Percentiles rank a stretch among this genome's conserved stretches.
phyloP scores from a whole-genome alignment of 2,797 vertebrate genomes.

The Chromobotia macracanthus region DNA sequence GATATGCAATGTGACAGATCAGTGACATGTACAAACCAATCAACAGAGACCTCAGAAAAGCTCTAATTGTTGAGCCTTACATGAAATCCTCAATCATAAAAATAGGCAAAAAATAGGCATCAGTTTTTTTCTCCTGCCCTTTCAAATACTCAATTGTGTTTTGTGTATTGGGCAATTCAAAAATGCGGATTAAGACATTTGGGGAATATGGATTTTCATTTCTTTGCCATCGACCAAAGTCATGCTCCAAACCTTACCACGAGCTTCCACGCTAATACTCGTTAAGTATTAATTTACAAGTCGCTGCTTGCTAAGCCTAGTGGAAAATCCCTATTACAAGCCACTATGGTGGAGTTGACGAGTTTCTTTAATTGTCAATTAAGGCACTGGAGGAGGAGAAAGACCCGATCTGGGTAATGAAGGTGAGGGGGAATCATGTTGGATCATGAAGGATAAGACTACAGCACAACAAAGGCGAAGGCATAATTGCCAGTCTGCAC shows the following conservation, averaged over 20 bases:
- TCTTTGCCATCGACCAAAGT: slow-evolving; percentile 43
- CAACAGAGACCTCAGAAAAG: slow-evolving; percentile 10
- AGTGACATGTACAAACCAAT: neutral
- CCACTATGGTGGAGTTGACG: slow-evolving; percentile 64
- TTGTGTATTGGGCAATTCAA: slow-evolving; percentile 51
- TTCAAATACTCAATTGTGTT: slow-evolving; percentile 43
- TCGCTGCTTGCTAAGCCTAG: slow-evolving; percentile 70
- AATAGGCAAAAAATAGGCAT: neutral
- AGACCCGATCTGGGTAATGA: slow-evolving; percentile 58
- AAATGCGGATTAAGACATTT: slow-evolving; percentile 59
- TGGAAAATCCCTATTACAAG: slow-evolving; percentile 70
- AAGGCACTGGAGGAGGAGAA: slow-evolving; percentile 65
- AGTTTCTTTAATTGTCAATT: slow-evolving; percentile 80
- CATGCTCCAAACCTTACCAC: slow-evolving; percentile 59
- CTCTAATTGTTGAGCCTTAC: slow-evolving; percentile 18
- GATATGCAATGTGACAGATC: neutral
- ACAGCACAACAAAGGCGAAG: slow-evolving; percentile 52
- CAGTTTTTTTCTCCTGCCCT: neutral
- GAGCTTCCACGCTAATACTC: slow-evolving; percentile 61
- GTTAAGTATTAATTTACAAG: slow-evolving; percentile 75
- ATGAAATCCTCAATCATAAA: slow-evolving; percentile 21
- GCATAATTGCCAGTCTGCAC: slow-evolving; percentile 30
- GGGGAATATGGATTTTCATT: slow-evolving; percentile 63
- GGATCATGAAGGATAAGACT: slow-evolving; percentile 52
- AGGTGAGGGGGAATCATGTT: slow-evolving; percentile 57